A percentile compares a stretch with the other conserved stretches of the same genome.
Evolutionary conservation across 2,113 vertebrate species (phyloP).

Genomic region (Arizona elegans): DNA sequence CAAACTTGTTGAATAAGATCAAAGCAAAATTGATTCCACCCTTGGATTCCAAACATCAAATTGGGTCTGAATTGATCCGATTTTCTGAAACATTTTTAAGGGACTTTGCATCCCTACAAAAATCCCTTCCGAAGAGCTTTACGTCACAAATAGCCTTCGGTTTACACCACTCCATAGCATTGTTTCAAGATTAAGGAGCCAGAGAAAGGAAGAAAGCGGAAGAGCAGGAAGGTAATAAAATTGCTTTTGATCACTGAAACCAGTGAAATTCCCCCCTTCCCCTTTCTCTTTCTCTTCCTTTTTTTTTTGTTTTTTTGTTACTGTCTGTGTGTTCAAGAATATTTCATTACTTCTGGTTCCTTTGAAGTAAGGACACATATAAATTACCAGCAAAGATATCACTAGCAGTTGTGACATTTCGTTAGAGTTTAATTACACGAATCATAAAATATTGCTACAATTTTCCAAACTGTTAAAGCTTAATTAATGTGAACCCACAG

Average conservation of each 20-base stretch:
- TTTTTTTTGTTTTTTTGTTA: slow-evolving; percentile 17
- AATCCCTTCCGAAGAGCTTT: background rate
- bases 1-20: background rate
- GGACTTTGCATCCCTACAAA: background rate
- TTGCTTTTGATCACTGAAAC: slow-evolving; percentile 47
- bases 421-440: slow-evolving; percentile 82
- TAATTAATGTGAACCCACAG: slow-evolving; percentile 80
- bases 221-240: slow-evolving; percentile 45
- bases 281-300: background rate
- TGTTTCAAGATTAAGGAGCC: slow-evolving; percentile 50
- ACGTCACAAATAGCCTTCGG: slow-evolving; percentile 36
- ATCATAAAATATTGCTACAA: slow-evolving; percentile 83
- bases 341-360: slow-evolving; percentile 69
- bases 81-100: background rate
- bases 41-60: background rate
- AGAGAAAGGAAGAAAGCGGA: background rate
- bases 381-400: slow-evolving; percentile 76
- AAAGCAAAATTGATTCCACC: background rate
- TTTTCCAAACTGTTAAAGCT: slow-evolving; percentile 81
- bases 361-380: slow-evolving; percentile 70
- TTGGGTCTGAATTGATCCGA: background rate
- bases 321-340: slow-evolving; percentile 62
- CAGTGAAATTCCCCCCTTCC: slow-evolving; percentile 26
- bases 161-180: slow-evolving; percentile 56
- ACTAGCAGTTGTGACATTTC: slow-evolving; percentile 76